A percentile compares a stretch with the other conserved stretches of the same genome.
Evolutionary conservation across 2,888 invertebrate species (phyloP).

Genomic region (Petrolisthes manimaculis): DNA sequence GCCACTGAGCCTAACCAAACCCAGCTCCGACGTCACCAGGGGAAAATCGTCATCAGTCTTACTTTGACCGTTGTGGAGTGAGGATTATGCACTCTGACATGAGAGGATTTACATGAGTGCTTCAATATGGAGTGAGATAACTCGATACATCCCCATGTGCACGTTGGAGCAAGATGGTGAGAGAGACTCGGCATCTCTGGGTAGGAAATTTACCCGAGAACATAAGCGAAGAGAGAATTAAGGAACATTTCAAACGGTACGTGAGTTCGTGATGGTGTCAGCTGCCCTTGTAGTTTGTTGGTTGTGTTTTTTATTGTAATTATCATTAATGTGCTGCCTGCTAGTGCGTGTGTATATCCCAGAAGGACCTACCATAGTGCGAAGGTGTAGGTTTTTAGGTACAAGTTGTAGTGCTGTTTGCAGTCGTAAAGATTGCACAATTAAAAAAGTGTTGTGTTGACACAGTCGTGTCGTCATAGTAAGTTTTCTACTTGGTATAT

Average conservation of each 20-base stretch:
- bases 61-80: conserved; percentile 53
- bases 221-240: conserved; percentile 96
- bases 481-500: background rate
- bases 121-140: conserved; percentile 65
- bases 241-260: conserved; percentile 97
- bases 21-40: conserved; percentile 30
- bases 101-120: conserved; percentile 63
- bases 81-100: conserved; percentile 43
- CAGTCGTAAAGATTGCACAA: background rate
- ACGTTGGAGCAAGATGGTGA: conserved; percentile 95
- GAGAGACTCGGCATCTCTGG: conserved; percentile 99
- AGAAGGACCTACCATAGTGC: conserved; percentile 7
- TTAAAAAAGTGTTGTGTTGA: background rate
- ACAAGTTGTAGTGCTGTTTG: background rate
- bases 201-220: conserved; percentile 99
- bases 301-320: background rate
- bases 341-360: conserved; percentile 26
- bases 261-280: conserved; percentile 28
- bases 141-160: conserved; percentile 66
- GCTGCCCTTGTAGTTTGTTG: conserved; percentile 16
- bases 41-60: conserved; percentile 55
- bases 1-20: conserved; percentile 28
- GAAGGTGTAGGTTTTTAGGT: conserved; percentile 13
- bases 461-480: background rate
- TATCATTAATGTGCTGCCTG: conserved; percentile 16